A percentile compares a stretch with the other conserved stretches of the same genome.
Evolutionary conservation across 2,113 vertebrate species (phyloP).

Genomic region (Eulemur rufifrons): DNA sequence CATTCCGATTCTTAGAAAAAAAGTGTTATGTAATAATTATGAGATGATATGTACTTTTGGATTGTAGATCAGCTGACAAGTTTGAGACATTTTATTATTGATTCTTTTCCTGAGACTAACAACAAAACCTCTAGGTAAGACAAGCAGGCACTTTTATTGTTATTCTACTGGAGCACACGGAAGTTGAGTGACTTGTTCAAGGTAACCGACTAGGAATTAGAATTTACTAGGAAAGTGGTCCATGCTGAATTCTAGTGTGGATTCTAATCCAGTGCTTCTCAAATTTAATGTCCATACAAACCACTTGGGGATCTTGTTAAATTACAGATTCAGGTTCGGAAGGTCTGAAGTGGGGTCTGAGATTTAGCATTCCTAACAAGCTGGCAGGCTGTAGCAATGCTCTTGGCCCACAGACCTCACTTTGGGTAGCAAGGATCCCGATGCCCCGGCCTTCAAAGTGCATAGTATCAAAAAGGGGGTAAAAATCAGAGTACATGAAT

Average conservation of each 20-base stretch:
- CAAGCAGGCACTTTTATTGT: neutral
- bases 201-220: neutral
- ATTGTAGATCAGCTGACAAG: neutral
- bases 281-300: neutral
- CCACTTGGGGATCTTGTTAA: neutral
- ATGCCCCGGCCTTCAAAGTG: neutral
- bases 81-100: neutral
- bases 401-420: neutral
- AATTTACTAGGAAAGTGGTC: neutral
- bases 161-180: neutral
- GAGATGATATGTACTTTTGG: neutral
- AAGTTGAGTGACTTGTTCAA: neutral
- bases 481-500: rapidly evolving
- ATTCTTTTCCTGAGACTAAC: neutral
- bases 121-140: neutral
- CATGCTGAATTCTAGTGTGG: neutral
- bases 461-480: too few relatives aligned
- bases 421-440: neutral
- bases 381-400: rapidly evolving
- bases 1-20: neutral
- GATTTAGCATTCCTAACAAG: neutral
- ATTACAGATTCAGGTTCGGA: neutral
- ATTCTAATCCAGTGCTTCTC: neutral
- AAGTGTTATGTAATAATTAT: neutral
- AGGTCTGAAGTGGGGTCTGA: neutral